Conservation (phyloP, 2,113 vertebrate genomes). For the Prochilodus magdalenae region DNA sequence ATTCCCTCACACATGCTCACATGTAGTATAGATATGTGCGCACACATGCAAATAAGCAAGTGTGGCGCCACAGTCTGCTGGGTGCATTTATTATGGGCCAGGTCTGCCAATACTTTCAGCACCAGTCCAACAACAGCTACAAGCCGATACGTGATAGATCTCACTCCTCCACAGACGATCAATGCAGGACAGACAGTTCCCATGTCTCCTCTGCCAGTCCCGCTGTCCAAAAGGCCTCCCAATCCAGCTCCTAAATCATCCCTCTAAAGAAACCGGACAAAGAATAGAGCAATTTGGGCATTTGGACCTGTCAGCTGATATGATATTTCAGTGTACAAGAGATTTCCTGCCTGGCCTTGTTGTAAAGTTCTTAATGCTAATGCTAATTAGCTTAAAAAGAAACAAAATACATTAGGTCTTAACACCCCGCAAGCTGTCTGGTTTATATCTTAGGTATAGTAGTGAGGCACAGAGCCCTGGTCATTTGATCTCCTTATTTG, state of each 20-base stretch:
- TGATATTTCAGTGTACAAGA: constrained; percentile 22
- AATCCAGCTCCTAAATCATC: constrained; percentile 49
- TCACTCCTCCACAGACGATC: constrained; percentile 37
- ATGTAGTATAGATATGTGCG: constrained; percentile 47
- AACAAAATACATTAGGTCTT: constrained; percentile 2
- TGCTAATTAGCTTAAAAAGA: constrained; percentile 31
- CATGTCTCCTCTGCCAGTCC: constrained; percentile 38
- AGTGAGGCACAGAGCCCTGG: background rate
- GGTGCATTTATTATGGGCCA: constrained; percentile 61
- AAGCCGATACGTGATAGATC: constrained; percentile 55
- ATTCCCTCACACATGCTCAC: constrained; percentile 41
- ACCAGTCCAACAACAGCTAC: constrained; percentile 55
- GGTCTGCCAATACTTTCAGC: constrained; percentile 59
- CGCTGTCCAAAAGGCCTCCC: constrained; percentile 44
- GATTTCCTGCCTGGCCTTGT: constrained; percentile 12
- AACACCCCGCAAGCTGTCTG: no score
- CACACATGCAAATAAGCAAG: constrained; percentile 39
- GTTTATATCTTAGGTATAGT: background rate
- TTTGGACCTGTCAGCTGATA: constrained; percentile 19
- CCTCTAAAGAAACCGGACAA: constrained; percentile 39
- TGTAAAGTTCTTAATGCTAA: constrained; percentile 24
- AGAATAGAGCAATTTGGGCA: constrained; percentile 17
- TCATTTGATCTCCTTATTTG: no score
- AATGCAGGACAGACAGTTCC: constrained; percentile 45
- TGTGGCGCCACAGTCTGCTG: constrained; percentile 58